These are phyloP conservation scores for Spheniscus mendiculus DNA, from an alignment of 2,113 vertebrate species.

Conservation along the genomic window DNA sequence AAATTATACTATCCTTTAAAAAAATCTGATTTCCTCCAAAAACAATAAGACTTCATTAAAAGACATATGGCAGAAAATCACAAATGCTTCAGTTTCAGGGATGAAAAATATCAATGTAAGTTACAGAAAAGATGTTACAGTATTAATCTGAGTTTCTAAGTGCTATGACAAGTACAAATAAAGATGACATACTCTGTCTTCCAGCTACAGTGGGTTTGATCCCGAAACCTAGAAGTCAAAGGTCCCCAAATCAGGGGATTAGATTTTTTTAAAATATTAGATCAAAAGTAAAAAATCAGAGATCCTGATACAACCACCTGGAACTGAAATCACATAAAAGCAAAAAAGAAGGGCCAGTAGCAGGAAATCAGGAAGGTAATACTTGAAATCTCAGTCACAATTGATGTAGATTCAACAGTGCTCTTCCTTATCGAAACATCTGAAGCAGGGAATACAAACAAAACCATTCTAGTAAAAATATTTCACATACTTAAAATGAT, in stretches of 20 bases:
- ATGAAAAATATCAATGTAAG: background rate
- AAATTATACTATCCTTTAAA: background rate
- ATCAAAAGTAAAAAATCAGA: background rate
- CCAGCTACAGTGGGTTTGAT: background rate
- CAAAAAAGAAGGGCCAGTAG: background rate
- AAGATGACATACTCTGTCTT: background rate
- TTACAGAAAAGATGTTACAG: background rate
- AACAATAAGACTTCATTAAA: background rate
- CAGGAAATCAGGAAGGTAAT: background rate
- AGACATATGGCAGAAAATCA: background rate
- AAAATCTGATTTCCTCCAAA: background rate
- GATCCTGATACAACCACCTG: background rate
- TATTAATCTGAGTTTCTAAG: background rate
- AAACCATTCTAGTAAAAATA: constrained; percentile 46
- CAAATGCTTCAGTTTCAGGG: background rate
- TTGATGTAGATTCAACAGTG: background rate
- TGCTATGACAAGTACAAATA: background rate
- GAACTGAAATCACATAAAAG: background rate
- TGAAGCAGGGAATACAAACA: constrained; percentile 31
- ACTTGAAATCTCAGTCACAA: background rate
- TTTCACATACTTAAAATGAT: constrained; percentile 34
- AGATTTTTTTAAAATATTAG: background rate
- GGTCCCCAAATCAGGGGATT: background rate
- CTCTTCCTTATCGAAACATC: background rate
- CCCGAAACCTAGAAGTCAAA: background rate